These are phyloP conservation scores for Apocrypta bakeri DNA, from an alignment of 1,140 invertebrate species.

Conservation along the genomic window DNA sequence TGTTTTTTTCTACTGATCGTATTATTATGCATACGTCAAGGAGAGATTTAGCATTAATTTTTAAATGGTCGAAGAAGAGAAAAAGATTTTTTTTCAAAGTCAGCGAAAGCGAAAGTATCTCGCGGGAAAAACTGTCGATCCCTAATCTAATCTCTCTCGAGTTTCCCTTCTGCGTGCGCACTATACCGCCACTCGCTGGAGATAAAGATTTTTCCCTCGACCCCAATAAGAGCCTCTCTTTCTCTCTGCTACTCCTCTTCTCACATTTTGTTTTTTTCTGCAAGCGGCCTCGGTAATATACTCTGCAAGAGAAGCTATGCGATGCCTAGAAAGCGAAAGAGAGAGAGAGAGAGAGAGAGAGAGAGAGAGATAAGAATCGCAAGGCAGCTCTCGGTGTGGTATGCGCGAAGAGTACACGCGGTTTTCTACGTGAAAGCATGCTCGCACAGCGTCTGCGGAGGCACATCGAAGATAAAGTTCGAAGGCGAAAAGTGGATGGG, in stretches of 20 bases:
- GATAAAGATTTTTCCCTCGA: slow-evolving; percentile 22
- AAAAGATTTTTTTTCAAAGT: not conserved
- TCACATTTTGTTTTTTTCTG: not conserved
- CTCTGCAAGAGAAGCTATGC: not conserved
- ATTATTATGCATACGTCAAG: too few relatives aligned
- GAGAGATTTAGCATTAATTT: not conserved
- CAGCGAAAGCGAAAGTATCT: not conserved
- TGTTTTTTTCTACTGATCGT: not conserved
- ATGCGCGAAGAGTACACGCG: not conserved
- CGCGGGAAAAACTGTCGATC: slow-evolving; percentile 10
- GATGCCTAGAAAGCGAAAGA: not conserved
- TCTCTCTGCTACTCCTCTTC: not conserved
- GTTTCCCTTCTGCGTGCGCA: slow-evolving; percentile 6
- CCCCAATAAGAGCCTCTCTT: not conserved
- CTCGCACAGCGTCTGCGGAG: not conserved
- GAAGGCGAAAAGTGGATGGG: not conserved
- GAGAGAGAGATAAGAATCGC: slow-evolving; percentile 32
- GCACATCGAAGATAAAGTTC: not conserved
- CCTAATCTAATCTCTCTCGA: slow-evolving; percentile 33
- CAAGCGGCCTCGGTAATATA: not conserved
- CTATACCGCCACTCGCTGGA: not conserved
- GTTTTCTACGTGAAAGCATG: slow-evolving; percentile 27
- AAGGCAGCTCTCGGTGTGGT: not conserved
- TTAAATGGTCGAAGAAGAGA: not conserved
- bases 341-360: slow-evolving; percentile 8